Conservation (phyloP, 2,888 invertebrate species). For the Therioaphis trifolii region DNA sequence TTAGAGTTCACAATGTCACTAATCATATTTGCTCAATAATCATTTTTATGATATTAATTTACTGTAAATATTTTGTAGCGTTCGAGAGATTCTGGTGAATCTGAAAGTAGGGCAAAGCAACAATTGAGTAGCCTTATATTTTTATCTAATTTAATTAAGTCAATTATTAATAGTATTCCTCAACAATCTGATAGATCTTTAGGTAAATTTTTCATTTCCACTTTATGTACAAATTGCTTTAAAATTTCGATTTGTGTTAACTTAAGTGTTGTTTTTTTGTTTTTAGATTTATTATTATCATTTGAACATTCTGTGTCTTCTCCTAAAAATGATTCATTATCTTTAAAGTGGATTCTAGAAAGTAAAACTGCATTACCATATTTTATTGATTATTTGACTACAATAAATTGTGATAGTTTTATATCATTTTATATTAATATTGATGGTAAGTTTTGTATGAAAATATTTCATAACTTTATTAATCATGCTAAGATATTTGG, state of each 20-base stretch:
- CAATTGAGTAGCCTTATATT: slow-evolving; percentile 57
- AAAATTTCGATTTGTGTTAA: neutral
- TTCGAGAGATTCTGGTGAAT: slow-evolving; percentile 69
- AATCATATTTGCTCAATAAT: neutral
- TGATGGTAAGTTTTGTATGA: slow-evolving; percentile 72
- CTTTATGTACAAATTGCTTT: neutral
- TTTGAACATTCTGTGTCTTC: slow-evolving; percentile 56
- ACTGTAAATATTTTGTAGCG: slow-evolving; percentile 27
- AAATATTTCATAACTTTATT: slow-evolving; percentile 20
- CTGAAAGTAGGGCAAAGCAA: slow-evolving; percentile 67
- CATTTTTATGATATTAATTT: no score
- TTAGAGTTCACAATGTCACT: no score
- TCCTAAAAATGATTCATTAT: slow-evolving; percentile 68
- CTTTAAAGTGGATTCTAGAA: slow-evolving; percentile 79
- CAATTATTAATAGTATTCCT: slow-evolving; percentile 46
- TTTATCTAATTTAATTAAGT: slow-evolving; percentile 59
- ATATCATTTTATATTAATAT: slow-evolving; percentile 83
- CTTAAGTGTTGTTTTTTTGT: neutral
- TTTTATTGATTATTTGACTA: slow-evolving; percentile 81
- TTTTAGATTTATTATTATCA: slow-evolving; percentile 54
- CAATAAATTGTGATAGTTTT: slow-evolving; percentile 73
- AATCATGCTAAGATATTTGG: slow-evolving; percentile 68
- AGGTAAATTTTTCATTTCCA: slow-evolving; percentile 19
- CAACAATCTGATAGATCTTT: slow-evolving; percentile 52
- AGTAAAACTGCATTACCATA: slow-evolving; percentile 82